Base-by-base conservation (phyloP, 2,888 invertebrate genomes). In the Lasioglossum figueresi region DNA sequence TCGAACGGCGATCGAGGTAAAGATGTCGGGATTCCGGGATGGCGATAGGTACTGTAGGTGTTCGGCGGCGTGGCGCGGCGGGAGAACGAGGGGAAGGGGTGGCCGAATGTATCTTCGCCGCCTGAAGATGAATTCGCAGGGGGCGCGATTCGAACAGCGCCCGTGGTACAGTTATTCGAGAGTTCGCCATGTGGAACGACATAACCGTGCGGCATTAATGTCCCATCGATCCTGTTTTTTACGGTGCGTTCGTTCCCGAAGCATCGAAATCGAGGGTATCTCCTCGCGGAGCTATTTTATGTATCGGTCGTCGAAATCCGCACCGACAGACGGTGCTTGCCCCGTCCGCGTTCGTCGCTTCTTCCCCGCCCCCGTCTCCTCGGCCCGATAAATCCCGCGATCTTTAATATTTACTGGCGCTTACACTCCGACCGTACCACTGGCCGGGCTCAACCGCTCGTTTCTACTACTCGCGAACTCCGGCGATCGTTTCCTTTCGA, bases 141-240 rank as follows among this genome's bases (percentile, higher is more conserved):
- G 27, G 68, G 52, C 34, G 48, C 74, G 45, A 76, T 43, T 48
- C 66, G 45, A 63, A 27, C 71, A 45, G 14, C 59, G 43, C 6
- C 23, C 48, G 45, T 10, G 43, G 45, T 52, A 52, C 71, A 63
- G 48, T 78, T 77, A 52, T 40, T 81, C 80, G 27, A 78, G 43
- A 56, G 71, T 40, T 70, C 72, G 56, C 80, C 81, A 77, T 79
- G 84, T 73, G 81, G 79, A 76, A 82, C 84, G 77, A 86, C 84
- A 79, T 84, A 81, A 86, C 79, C 79, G 70, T 68, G 37, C 79
- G n/a, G 73, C 84, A 86, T 84, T 86, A 86, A 83, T 81, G 84
- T 74, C 84, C 68, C 79, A 84, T 86, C 83, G 86, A 86, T 84
- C 74, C 66, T 71, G 27, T 81, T 80, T 83, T 86, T 84, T 76